phyloP scores from a whole-genome alignment of 2,797 vertebrate species.

The Heteromormyrus szaboi region DNA sequence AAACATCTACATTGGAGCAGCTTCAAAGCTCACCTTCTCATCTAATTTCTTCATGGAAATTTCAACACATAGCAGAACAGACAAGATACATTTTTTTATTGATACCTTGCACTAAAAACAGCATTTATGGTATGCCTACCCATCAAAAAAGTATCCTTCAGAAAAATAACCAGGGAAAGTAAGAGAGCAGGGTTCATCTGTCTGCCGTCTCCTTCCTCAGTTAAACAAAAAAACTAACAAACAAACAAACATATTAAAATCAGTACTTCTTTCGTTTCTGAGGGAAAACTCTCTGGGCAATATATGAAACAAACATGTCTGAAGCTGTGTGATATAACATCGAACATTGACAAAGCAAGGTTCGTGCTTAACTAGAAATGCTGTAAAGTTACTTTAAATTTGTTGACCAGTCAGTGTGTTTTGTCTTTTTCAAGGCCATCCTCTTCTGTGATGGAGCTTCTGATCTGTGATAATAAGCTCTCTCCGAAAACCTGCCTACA shows the following conservation, averaged over 20 bases:
- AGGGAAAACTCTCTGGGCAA: not conserved
- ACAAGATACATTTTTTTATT: not conserved
- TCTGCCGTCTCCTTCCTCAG: slow-evolving; percentile 33
- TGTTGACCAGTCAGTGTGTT: not conserved
- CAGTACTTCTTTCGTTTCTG: slow-evolving; percentile 20
- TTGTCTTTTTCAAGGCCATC: slow-evolving; percentile 28
- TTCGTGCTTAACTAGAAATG: slow-evolving; percentile 16
- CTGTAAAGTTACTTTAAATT: not conserved
- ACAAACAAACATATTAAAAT: slow-evolving; percentile 25
- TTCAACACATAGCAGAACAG: not conserved
- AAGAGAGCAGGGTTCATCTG: not conserved
- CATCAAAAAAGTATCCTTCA: not conserved
- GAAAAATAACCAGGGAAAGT: not conserved
- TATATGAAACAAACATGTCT: slow-evolving; percentile 22
- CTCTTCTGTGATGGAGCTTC: slow-evolving; percentile 32
- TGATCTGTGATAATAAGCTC: slow-evolving; percentile 39
- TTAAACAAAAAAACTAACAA: slow-evolving; percentile 38
- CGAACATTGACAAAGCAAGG: slow-evolving; percentile 45
- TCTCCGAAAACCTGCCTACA: slow-evolving; percentile 36
- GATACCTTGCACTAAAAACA: not conserved
- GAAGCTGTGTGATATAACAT: slow-evolving; percentile 59
- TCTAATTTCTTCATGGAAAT: not conserved
- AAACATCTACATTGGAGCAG: slow-evolving; percentile 7
- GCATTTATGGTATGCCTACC: not conserved
- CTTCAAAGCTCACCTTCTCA: not conserved